phyloP scores from a whole-genome alignment of 2,113 vertebrate species.

The Rissa tridactyla region DNA sequence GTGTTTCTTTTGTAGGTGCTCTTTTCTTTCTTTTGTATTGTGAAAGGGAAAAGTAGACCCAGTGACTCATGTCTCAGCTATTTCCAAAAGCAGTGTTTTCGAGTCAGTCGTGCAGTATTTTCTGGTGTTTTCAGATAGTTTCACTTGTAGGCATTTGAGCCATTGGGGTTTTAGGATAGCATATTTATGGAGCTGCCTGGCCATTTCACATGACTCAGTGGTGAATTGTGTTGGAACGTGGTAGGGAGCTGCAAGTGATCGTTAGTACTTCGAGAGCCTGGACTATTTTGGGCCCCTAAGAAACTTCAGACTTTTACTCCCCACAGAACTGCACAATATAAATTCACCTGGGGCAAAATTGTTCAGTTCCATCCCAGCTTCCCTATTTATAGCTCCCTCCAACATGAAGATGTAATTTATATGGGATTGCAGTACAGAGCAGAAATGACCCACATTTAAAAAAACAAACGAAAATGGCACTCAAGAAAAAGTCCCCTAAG shows the following conservation, averaged over 20 bases:
- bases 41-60: not conserved
- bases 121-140: not conserved
- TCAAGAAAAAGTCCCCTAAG: not conserved
- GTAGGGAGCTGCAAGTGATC: not conserved
- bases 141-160: not conserved
- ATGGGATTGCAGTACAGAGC: not conserved
- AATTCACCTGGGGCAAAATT: not conserved
- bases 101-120: not conserved
- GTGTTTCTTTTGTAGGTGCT: not conserved
- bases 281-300: not conserved
- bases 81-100: not conserved
- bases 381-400: not conserved
- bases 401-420: not conserved
- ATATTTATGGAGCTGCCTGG: not conserved
- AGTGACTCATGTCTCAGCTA: not conserved
- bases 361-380: not conserved
- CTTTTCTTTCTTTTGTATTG: not conserved
- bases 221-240: rapidly evolving
- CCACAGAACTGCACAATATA: not conserved
- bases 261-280: not conserved
- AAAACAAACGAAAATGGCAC: not conserved
- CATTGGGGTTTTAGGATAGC: not conserved
- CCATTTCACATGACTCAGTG: not conserved
- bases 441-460: not conserved
- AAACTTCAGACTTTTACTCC: not conserved